Conservation (phyloP, 2,113 vertebrate genomes). For the Heterotis niloticus region DNA sequence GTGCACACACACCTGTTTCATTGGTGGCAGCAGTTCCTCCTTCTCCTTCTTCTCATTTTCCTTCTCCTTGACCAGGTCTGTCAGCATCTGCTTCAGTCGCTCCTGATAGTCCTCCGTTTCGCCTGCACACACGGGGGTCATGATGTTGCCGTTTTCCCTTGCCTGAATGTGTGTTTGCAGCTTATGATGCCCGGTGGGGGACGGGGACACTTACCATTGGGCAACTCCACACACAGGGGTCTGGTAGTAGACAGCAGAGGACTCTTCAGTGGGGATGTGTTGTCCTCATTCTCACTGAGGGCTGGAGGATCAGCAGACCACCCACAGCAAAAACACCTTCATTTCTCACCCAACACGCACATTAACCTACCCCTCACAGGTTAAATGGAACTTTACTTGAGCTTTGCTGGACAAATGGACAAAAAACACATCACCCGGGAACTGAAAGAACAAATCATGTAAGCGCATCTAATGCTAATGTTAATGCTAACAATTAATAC, state of each 20-base stretch:
- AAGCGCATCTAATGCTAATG: no score
- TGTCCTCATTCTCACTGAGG: conserved; percentile 80
- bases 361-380: background rate
- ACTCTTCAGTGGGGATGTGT: conserved; percentile 75
- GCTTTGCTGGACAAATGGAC: background rate
- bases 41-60: conserved; percentile 67
- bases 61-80: conserved; percentile 83
- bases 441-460: no score
- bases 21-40: conserved; percentile 81
- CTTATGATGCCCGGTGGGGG: background rate
- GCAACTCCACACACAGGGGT: conserved; percentile 73
- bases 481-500: no score
- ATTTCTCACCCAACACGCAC: background rate
- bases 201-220: conserved; percentile 62
- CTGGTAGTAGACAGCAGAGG: conserved; percentile 79
- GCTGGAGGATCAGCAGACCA: conserved; percentile 60
- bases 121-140: conserved; percentile 32
- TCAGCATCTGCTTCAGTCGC: conserved; percentile 92
- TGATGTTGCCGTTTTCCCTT: no score
- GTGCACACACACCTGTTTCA: conserved; percentile 72
- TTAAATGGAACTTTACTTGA: background rate
- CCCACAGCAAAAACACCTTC: background rate
- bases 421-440: no score
- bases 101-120: conserved; percentile 79
- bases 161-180: background rate